phyloP scores from a whole-genome alignment of 1,140 invertebrate genomes.

The Hyposmocoma kahamanoa region DNA sequence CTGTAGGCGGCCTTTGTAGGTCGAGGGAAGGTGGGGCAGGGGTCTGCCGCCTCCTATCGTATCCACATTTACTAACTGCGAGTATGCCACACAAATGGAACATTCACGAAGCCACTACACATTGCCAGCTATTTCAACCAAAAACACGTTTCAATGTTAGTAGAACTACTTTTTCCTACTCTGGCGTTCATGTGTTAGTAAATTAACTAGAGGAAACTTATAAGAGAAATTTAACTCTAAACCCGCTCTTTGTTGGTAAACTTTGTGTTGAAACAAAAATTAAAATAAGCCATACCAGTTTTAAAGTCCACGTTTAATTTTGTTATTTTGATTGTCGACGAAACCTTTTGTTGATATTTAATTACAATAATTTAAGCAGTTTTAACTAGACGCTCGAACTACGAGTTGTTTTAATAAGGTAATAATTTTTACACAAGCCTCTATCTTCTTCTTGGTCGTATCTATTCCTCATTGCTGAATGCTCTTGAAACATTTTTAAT shows the following conservation, averaged over 20 bases:
- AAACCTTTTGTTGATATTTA: too few species aligned
- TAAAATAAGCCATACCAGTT: too few species aligned
- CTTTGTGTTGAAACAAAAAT: background rate
- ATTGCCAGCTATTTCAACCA: slow-evolving; percentile 14
- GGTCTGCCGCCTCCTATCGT: background rate
- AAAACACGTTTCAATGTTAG: slow-evolving; percentile 10
- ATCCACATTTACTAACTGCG: slow-evolving; percentile 15
- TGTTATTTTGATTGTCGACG: too few species aligned
- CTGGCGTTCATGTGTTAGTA: background rate
- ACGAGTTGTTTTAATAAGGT: too few species aligned
- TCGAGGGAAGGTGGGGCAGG: background rate
- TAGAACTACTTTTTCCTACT: slow-evolving; percentile 7
- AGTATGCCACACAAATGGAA: background rate
- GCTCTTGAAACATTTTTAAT: too few species aligned
- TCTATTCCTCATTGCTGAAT: too few species aligned
- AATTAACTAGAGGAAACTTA: background rate
- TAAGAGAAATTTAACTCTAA: too few species aligned
- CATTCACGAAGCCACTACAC: background rate
- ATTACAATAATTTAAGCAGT: too few species aligned
- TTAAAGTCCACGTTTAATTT: too few species aligned
- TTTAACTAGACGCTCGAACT: too few species aligned
- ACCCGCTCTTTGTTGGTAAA: background rate
- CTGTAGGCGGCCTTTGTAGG: slow-evolving; percentile 25
- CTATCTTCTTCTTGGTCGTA: too few species aligned
- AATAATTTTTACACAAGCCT: too few species aligned